Evolutionary conservation across 2,113 vertebrate genomes (phyloP), one percentile per base, ranked within the genome.

Genomic region (Aspiorhynchus laticeps): DNA sequence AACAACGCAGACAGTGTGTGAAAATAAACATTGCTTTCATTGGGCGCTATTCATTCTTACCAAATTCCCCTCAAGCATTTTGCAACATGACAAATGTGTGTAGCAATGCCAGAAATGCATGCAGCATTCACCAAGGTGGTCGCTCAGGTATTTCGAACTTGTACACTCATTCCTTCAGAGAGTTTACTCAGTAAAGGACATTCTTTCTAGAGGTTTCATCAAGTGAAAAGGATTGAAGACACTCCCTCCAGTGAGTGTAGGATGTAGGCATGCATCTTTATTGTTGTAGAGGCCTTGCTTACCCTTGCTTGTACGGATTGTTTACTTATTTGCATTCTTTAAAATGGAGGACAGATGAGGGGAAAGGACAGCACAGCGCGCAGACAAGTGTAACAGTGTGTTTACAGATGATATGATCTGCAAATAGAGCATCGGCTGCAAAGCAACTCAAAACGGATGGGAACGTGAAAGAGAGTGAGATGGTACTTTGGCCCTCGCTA

Each of bases 361-460:
- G 63, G 48, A 65, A 86, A 65, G 51, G 0, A 63, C 33, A 67
- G 83, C 77, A 83, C 19, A 46, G 12, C 4, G 17, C 67, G 48
- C 87, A 85, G 87, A 86, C 71, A 56, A 87, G 84, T 79, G 75
- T 67, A 89, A 88, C 75, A 1, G 28, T 7, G 74, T 91, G 91
- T 93, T 92, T 91, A 85, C 87, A 87, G 71, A 89, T 41, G 77
- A 90, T 89, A 87, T 14, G 53, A 92, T 92, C 91, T 88, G 90
- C 85, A 91, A 90, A 90, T 53, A 81, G 63, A 85, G 73, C 28
- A 1, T 43, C 36, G n/a, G 28, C 38, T 36, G 31, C 24, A 38
- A 82, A 61, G 53, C 65, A 80, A 65, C 63, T 74, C 28, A 2
- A 51, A 75, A 80, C 10, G 36, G 41, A 53, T 41, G 36, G 10